A percentile compares a stretch with the other conserved stretches of the same genome.
Evolutionary conservation across 2,797 vertebrate genomes (phyloP).

Genomic region (Somateria mollissima): DNA sequence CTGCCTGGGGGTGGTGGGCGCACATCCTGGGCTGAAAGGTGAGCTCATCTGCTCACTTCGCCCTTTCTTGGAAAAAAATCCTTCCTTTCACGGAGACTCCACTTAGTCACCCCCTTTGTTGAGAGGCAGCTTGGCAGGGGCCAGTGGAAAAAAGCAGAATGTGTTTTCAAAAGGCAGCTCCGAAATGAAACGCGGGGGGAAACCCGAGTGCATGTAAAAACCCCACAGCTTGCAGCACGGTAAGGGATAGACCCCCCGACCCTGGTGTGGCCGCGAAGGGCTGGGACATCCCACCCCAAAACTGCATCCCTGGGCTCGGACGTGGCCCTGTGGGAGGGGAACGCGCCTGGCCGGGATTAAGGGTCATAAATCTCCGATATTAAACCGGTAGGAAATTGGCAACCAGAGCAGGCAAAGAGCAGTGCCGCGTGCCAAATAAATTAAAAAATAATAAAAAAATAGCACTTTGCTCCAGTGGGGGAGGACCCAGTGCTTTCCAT

Average conservation of each 20-base stretch:
- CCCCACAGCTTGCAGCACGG: not conserved
- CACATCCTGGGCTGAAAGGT: constrained; percentile 57
- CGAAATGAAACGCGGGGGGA: not conserved
- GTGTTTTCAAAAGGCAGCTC: constrained; percentile 52
- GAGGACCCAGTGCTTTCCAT: not conserved
- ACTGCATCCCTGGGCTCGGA: not conserved
- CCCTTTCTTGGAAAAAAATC: constrained; percentile 63
- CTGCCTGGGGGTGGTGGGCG: not conserved
- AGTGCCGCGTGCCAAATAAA: not conserved
- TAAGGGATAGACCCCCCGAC: not conserved
- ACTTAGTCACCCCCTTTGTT: constrained; percentile 77
- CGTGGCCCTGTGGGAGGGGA: not conserved
- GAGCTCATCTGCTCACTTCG: constrained; percentile 70
- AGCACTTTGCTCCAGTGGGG: not conserved
- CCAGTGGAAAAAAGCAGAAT: constrained; percentile 70
- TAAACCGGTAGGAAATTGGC: constrained; percentile 45
- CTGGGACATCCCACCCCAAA: not conserved
- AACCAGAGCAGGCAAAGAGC: not conserved
- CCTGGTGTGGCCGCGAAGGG: rapidly evolving
- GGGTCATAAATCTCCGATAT: constrained; percentile 55
- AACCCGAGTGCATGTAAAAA: not conserved
- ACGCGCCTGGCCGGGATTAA: not conserved
- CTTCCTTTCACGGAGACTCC: constrained; percentile 71
- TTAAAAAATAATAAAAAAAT: not conserved
- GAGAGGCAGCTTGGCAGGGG: constrained; percentile 74